A percentile compares a stretch with the other conserved stretches of the same genome.
These are phyloP conservation scores for Eustalomyia histrio DNA, from an alignment of 2,888 invertebrate genomes.

Conservation along the genomic window DNA sequence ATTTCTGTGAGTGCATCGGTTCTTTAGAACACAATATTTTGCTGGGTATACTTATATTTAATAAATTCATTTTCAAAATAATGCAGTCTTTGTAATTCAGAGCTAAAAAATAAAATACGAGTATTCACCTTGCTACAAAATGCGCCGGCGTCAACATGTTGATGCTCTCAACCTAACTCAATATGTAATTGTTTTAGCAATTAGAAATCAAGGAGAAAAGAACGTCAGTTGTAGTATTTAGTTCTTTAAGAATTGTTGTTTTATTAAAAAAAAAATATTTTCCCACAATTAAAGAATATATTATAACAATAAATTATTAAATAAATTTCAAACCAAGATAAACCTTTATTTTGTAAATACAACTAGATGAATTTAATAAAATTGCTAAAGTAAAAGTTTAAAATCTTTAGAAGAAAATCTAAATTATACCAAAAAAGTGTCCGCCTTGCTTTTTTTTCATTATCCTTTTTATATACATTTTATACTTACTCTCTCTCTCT, in stretches of 20 bases:
- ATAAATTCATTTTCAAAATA: too few relatives aligned
- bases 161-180: neutral
- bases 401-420: neutral
- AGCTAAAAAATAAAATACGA: too few relatives aligned
- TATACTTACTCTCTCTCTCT: neutral
- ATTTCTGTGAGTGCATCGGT: too few relatives aligned
- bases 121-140: too few relatives aligned
- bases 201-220: slow-evolving; percentile 32
- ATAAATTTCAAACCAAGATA: neutral
- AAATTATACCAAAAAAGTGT: slow-evolving; percentile 23
- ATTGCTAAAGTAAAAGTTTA: neutral
- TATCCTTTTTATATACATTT: slow-evolving; percentile 30
- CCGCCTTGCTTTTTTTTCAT: slow-evolving; percentile 39
- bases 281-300: slow-evolving; percentile 56
- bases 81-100: too few relatives aligned
- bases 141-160: neutral
- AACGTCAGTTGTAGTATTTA: slow-evolving; percentile 63
- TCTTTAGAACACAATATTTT: too few relatives aligned
- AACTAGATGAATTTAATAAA: too few relatives aligned
- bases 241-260: slow-evolving; percentile 62
- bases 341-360: neutral
- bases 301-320: slow-evolving; percentile 1
- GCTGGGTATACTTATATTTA: too few relatives aligned
- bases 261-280: slow-evolving; percentile 26
- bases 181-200: slow-evolving; percentile 22